Evolutionary conservation across 2,888 invertebrate genomes (phyloP).

Genomic region (Strigamia crassipes): DNA sequence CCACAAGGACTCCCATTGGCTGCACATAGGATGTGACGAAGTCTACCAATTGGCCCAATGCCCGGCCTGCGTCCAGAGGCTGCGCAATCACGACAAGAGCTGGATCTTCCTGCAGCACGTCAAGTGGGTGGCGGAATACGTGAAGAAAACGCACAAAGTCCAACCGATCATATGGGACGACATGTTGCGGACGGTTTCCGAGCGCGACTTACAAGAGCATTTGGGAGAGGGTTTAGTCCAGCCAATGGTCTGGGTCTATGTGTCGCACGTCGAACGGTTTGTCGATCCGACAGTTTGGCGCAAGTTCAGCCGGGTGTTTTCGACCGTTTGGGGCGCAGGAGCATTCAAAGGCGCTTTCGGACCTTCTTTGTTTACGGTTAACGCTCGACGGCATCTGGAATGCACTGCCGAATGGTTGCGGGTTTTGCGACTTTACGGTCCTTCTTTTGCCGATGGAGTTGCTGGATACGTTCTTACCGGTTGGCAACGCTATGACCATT

Average conservation of each 20-base stretch:
- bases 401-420: constrained; percentile 73
- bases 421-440: constrained; percentile 54
- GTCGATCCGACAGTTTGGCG: constrained; percentile 66
- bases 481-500: constrained; percentile 58
- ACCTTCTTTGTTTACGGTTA: constrained; percentile 70
- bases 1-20: constrained; percentile 55
- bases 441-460: constrained; percentile 52
- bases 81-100: constrained; percentile 20
- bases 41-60: constrained; percentile 74
- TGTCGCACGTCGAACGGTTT: constrained; percentile 63
- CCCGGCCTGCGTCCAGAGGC: constrained; percentile 61
- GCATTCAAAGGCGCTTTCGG: constrained; percentile 79
- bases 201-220: constrained; percentile 68
- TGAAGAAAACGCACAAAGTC: constrained; percentile 66
- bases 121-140: constrained; percentile 64
- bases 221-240: constrained; percentile 47
- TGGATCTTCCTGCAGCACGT: constrained; percentile 63
- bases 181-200: constrained; percentile 71
- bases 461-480: constrained; percentile 55
- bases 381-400: constrained; percentile 70
- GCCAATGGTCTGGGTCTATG: constrained; percentile 71
- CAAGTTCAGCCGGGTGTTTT: constrained; percentile 70
- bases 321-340: constrained; percentile 73
- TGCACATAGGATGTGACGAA: constrained; percentile 78
- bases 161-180: constrained; percentile 79